These are phyloP conservation scores for Hemiprocne comata DNA, from an alignment of 2,113 vertebrate genomes.

Conservation along the genomic window DNA sequence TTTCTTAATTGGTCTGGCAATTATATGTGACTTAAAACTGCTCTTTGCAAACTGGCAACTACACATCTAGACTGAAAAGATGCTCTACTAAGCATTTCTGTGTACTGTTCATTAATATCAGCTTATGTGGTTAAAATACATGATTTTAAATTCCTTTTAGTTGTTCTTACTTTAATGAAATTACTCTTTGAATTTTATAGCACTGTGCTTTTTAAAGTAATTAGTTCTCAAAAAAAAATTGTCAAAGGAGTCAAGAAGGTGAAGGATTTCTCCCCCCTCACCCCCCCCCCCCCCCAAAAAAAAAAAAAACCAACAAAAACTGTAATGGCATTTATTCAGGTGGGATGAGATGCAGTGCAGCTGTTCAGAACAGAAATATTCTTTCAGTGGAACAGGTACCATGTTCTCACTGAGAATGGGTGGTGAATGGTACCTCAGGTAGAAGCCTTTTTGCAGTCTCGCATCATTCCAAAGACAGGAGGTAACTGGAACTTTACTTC, in stretches of 20 bases:
- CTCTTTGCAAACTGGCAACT: neutral
- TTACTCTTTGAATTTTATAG: neutral
- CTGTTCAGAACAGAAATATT: neutral
- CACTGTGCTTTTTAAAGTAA: neutral
- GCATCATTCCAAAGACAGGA: neutral
- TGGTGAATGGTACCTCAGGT: neutral
- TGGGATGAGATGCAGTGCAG: neutral
- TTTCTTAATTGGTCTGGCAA: neutral
- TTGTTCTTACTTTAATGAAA: neutral
- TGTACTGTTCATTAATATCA: neutral
- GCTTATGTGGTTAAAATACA: neutral
- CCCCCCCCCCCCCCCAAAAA: accelerated
- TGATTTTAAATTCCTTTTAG: neutral
- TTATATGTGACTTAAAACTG: neutral
- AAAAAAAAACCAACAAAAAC: neutral
- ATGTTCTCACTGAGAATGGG: neutral
- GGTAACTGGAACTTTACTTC: neutral
- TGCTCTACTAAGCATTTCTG: neutral
- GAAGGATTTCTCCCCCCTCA: neutral
- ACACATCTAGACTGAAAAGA: neutral
- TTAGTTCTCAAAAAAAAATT: neutral
- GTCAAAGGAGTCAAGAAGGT: accelerated
- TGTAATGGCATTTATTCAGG: neutral
- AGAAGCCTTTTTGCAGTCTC: neutral
- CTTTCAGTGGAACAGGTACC: neutral